Base-by-base conservation (phyloP, 2,888 invertebrate genomes). In the Callimorpha dominula region DNA sequence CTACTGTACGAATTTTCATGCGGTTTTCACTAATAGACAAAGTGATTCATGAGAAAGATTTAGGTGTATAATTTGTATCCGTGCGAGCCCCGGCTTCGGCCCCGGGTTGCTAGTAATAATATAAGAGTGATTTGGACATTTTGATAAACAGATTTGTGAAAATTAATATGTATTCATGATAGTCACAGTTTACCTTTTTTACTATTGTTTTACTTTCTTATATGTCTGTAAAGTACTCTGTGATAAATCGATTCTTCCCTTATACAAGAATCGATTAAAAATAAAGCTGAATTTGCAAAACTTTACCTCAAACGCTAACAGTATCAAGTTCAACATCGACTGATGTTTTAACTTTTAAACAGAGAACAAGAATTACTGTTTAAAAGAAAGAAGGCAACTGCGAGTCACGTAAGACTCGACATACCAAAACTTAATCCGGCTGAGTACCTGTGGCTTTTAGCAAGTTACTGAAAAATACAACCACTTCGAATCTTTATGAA, bases 371-470 rank as follows among this genome's bases (percentile, higher is more conserved):
- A 49, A 31, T 20, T 12, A 46, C 54, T 11, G 20, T 49, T 31
- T 8, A 3, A 2, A 4, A 20, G 11, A 54, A 52, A 17, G 4
- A 40, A 66, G 15, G 12, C 9, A 42, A 66, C 57, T 14, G 43
- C 52, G 17, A 64, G 52, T 20, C 54, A 65, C 64, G 65, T 54
- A 78, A 72, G 71, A 71, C 57, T 73, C 65, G 64, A 72, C 73
- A 84, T 77, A 76, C 78, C 63, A 17, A 70, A 73, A 81, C 65
- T 72, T 78, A 82, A 84, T 84, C 76, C 70, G 69, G 40, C 31
- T 70, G 74, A 80, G 82, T 81, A 84, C 84, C 73, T 79, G 82
- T 79, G 73, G 72, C 82, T 77, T 80, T 73, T 76, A 72, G 71
- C 60, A 64, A 85, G 79, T 83, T 71, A 77, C 75, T 81, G 72